phyloP scores from a whole-genome alignment of 2,797 vertebrate species.

The Heterohyrax brucei region DNA sequence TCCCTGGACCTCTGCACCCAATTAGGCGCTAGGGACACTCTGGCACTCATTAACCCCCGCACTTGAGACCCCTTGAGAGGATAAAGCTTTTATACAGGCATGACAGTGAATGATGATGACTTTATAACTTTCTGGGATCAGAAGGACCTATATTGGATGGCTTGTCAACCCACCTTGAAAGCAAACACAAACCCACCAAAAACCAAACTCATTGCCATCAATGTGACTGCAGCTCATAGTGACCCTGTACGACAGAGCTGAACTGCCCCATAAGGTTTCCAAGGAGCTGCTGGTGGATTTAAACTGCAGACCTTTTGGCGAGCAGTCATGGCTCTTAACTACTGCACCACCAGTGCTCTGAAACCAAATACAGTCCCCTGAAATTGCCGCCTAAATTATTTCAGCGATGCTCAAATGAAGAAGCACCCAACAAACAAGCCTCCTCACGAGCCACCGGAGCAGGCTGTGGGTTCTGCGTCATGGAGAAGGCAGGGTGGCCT shows the following conservation, averaged over 20 bases:
- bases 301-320: too few relatives aligned
- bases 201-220: too few relatives aligned
- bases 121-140: background rate
- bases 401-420: slow-evolving; percentile 11
- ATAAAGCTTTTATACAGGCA: background rate
- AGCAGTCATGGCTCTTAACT: too few relatives aligned
- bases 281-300: too few relatives aligned
- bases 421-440: background rate
- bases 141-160: background rate
- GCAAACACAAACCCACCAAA: background rate
- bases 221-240: too few relatives aligned
- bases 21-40: background rate
- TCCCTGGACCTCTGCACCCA: background rate
- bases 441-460: background rate
- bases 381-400: slow-evolving; percentile 35
- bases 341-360: background rate
- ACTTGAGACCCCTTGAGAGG: background rate
- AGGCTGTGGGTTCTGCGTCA: background rate
- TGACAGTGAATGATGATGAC: background rate
- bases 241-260: too few relatives aligned
- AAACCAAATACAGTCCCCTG: slow-evolving; percentile 18
- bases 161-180: slow-evolving; percentile 50
- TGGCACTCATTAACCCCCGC: background rate
- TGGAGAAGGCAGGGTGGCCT: background rate
- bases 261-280: too few relatives aligned